Conservation (phyloP, 2,888 invertebrate species). For the Sminthurinus aureus region DNA sequence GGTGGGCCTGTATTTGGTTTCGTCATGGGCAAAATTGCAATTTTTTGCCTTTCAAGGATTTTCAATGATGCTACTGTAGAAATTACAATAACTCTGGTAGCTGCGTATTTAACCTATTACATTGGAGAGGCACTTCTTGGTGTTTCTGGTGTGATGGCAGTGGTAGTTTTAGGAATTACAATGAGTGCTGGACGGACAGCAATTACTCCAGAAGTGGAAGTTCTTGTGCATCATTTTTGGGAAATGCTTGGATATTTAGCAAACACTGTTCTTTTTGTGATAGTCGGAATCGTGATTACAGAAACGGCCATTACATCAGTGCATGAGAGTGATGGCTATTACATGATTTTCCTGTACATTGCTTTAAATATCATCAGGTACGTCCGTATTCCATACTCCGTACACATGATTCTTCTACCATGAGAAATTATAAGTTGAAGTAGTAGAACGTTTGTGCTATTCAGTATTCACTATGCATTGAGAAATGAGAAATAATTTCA, state of each 20-base stretch:
- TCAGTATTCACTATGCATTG: no score
- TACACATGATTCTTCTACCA: no score
- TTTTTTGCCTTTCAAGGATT: conserved; percentile 62
- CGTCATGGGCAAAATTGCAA: conserved; percentile 62
- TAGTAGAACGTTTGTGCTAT: no score
- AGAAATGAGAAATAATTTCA: no score
- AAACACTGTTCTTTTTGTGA: conserved; percentile 70
- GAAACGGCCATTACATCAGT: conserved; percentile 66
- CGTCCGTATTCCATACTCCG: neutral
- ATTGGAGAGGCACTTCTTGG: conserved; percentile 58
- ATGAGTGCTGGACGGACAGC: conserved; percentile 63
- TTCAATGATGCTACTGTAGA: conserved; percentile 65
- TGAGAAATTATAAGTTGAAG: no score
- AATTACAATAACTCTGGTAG: conserved; percentile 64
- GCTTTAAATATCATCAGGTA: conserved; percentile 63
- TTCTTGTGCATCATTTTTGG: conserved; percentile 63
- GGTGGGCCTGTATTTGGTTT: conserved; percentile 64
- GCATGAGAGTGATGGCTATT: conserved; percentile 65
- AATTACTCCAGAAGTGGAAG: conserved; percentile 65
- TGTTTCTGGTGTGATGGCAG: conserved; percentile 65
- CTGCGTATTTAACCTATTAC: conserved; percentile 65
- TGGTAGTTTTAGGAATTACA: conserved; percentile 64
- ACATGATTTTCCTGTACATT: conserved; percentile 65
- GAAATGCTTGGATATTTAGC: conserved; percentile 65
- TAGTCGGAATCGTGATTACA: conserved; percentile 71